Conservation (phyloP, 2,888 invertebrate genomes). For the Axea sp. region DNA sequence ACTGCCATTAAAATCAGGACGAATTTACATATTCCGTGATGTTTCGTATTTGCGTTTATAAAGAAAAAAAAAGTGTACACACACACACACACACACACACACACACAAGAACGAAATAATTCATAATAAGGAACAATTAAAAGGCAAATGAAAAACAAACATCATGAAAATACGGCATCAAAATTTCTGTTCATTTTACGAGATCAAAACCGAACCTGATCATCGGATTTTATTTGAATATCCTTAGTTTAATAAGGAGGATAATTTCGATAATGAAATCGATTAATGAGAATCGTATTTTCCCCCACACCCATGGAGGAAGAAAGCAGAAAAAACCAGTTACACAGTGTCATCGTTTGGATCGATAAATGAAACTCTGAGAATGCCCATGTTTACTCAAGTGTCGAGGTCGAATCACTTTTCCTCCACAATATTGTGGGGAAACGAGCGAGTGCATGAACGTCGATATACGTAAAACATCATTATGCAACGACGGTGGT, state of each 20-base stretch:
- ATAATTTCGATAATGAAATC: conserved; percentile 25
- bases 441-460: conserved; percentile 56
- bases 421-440: conserved; percentile 54
- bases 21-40: too few species aligned
- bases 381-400: conserved; percentile 62
- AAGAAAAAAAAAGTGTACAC: too few species aligned
- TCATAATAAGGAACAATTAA: too few species aligned
- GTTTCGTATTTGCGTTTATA: too few species aligned
- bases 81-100: too few species aligned
- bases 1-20: too few species aligned
- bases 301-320: conserved; percentile 47
- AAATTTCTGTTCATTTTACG: too few species aligned
- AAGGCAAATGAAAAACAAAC: too few species aligned
- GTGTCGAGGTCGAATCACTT: conserved; percentile 61
- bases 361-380: conserved; percentile 59
- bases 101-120: too few species aligned
- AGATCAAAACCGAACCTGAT: too few species aligned
- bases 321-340: conserved; percentile 48
- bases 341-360: conserved; percentile 52
- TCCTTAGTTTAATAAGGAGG: background rate
- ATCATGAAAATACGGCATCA: too few species aligned
- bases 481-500: conserved; percentile 55
- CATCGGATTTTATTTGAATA: too few species aligned
- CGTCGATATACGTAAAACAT: conserved; percentile 59
- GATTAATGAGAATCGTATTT: conserved; percentile 6